Evolutionary conservation across 2,888 invertebrate genomes (phyloP), one percentile per base, ranked within the genome.

Genomic region (Cryptocephalus moraei): DNA sequence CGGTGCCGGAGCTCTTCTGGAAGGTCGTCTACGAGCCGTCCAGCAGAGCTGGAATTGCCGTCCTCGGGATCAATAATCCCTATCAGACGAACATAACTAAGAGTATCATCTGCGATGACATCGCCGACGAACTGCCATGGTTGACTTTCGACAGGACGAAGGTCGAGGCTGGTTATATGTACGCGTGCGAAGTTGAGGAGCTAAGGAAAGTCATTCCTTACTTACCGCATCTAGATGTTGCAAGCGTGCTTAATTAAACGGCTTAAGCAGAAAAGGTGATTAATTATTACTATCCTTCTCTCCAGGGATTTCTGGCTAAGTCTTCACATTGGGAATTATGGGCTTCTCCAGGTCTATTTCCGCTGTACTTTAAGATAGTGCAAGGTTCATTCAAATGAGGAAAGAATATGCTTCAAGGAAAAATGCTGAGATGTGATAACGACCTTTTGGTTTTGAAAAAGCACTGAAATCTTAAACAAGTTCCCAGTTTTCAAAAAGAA

Each of bases 11-110:
- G 56, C 46, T 78, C 4, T 77, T 70, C 50, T 82, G 77, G 75
- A 80, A 80, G 58, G 76, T 81, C 8, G 73, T 76, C 0, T 77
- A 79, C 57, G 77, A 82, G 50, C 70, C 75, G 1, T 57, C 58
- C 0, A 68, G 67, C 1, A 69, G 71, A 13, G 61, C 72, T 2
- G 81, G 79, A 1, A 73, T 79, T 1, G 83, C 76, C 1, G 76
- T 82, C 54, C 62, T 83, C 9, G 75, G 79, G 39, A 73, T 80
- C 46, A 84, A 84, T 67, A 81, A 83, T 61, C 83, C 83, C 0
- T 67, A 70, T 48, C 51, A 62, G 6, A 55, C 55, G 14, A 36
- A 49, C 9, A 45, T 58, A 42, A 39, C 47, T 2, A 59, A 56
- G 32, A 51, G 60, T 43, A 43, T 57, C n/a, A 55, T 66, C 39